Evolutionary conservation across 1,140 invertebrate species (phyloP), one percentile per base, ranked within the genome.

Genomic region (Eciton burchellii): DNA sequence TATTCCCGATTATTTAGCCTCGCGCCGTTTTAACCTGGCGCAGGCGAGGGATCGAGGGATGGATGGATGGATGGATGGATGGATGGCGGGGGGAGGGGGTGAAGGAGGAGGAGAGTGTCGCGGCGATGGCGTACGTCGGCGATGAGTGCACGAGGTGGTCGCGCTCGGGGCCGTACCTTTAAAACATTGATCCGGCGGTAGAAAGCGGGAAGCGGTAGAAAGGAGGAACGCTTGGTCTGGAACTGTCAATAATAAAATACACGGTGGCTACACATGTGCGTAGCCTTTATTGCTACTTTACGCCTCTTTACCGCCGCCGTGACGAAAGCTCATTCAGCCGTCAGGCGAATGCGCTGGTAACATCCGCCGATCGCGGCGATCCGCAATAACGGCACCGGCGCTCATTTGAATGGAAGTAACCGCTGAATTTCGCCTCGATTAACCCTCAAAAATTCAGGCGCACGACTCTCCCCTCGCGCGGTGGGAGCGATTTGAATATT

Each of bases 401-500:
- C 19, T 62, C 60, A 87, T 88, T 87, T 87, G 77, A 88, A 88
- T 88, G 71, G 82, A 45, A 84, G 71, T 29, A 45, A 35, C 63
- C 41, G 65, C 59, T 87, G 84, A 89, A 90, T 89, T 88, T 88
- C 43, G 56, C 65, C 63, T 77, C 84, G 79, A 89, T 88, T 88
- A 89, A 83, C 74, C 57, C 62, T 81, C 84, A 84, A 88, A 89
- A 91, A 91, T 90, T 89, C 89, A 73, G 63, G 60, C 83, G 84
- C 88, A 87, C 88, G 89, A 86, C 62, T 83, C 74, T 76, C 62
- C 57, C 60, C 45, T 72, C 41, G 49, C 41, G 49, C 71, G 49
- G 35, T 70, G 52, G 88, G 84, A 82, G 87, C 85, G 57, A 87
- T 86, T 87, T 90, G 87, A 91, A 91, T 91, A 91, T 91, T 91